Conservation (phyloP, 2,113 vertebrate genomes). For the Pomatostomus ruficeps region DNA sequence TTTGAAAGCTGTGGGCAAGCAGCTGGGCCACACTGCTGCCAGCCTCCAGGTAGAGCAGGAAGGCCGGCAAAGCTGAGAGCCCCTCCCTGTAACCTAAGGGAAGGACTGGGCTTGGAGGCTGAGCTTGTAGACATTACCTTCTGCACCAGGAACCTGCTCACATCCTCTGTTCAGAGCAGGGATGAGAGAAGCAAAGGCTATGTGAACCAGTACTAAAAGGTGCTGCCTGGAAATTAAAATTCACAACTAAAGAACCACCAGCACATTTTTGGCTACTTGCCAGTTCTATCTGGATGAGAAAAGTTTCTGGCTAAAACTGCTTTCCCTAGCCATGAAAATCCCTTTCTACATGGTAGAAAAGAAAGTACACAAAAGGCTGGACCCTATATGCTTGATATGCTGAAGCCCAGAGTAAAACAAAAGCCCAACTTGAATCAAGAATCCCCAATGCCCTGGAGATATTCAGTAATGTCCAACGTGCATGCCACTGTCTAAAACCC, state of each 20-base stretch:
- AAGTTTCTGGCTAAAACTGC: slow-evolving; percentile 37
- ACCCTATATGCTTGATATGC: neutral
- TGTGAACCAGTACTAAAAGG: neutral
- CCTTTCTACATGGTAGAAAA: slow-evolving; percentile 7
- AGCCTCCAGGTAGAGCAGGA: neutral
- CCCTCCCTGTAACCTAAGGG: neutral
- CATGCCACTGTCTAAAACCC: neutral
- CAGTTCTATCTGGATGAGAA: slow-evolving; percentile 35
- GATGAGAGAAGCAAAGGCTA: neutral
- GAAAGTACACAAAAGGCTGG: neutral
- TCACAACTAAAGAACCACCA: slow-evolving; percentile 29
- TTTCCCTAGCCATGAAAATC: slow-evolving; percentile 34
- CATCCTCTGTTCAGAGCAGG: neutral
- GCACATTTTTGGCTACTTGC: slow-evolving; percentile 29
- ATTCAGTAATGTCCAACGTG: neutral
- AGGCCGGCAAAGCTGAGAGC: neutral
- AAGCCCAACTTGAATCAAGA: neutral
- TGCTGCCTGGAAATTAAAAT: slow-evolving; percentile 61
- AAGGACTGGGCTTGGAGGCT: neutral
- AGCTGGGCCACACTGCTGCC: neutral
- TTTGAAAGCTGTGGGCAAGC: neutral
- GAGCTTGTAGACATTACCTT: neutral
- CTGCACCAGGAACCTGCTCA: neutral
- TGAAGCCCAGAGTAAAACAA: neutral
- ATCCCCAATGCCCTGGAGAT: neutral